phyloP scores from a whole-genome alignment of 2,888 invertebrate genomes.

The Cryptops parisi region DNA sequence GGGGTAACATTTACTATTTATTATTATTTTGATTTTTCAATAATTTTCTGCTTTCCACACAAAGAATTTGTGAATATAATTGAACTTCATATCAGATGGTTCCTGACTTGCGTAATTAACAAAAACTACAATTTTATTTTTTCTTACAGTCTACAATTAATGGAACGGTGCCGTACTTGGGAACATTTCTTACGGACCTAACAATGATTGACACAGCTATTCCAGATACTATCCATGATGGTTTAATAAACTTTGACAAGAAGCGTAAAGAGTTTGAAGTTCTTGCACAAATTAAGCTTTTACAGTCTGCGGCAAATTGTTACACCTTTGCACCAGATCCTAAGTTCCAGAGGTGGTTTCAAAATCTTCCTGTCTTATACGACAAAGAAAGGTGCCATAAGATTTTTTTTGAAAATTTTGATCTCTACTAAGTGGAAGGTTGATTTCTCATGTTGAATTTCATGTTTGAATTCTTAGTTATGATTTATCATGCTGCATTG shows the following conservation, averaged over 20 bases:
- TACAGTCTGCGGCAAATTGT: constrained; percentile 92
- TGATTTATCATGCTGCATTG: constrained; percentile 75
- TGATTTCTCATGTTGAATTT: too few species aligned
- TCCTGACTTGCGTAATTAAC: not conserved
- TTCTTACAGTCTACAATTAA: constrained; percentile 30
- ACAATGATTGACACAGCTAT: constrained; percentile 98
- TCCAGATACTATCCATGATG: constrained; percentile 63
- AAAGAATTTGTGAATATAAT: too few species aligned
- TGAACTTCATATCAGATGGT: too few species aligned
- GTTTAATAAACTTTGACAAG: constrained; percentile 95
- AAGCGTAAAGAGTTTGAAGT: constrained; percentile 97
- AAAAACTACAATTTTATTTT: not conserved
- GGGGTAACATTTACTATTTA: constrained; percentile 32
- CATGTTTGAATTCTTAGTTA: constrained; percentile 26
- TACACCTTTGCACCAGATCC: constrained; percentile 76
- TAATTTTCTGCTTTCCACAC: too few species aligned
- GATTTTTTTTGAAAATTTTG: too few species aligned
- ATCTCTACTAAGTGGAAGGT: too few species aligned
- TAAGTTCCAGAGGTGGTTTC: constrained; percentile 91
- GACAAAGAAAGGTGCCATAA: constrained; percentile 67
- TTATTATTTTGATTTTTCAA: not conserved
- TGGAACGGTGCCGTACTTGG: constrained; percentile 94
- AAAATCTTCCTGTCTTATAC: constrained; percentile 73
- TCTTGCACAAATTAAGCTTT: constrained; percentile 83
- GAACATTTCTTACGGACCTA: constrained; percentile 94